These are phyloP conservation scores for Emydoidea blandingii DNA, from an alignment of 2,797 vertebrate genomes.

Conservation along the genomic window DNA sequence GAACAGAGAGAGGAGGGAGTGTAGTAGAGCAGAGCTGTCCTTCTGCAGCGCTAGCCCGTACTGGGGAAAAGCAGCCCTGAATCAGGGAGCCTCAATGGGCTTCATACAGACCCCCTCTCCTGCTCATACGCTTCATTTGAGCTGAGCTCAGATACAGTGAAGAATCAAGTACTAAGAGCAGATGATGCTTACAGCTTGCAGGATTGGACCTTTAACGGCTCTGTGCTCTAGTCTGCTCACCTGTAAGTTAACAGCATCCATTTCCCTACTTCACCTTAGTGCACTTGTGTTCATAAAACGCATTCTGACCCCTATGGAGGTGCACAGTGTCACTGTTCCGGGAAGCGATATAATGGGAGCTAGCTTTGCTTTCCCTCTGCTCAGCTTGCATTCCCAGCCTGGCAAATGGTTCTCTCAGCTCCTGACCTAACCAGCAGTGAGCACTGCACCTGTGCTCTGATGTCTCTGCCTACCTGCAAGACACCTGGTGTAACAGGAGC, in stretches of 20 bases:
- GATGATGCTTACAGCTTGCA: not conserved
- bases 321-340: accelerated
- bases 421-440: slow-evolving; percentile 14
- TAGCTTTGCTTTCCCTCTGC: not conserved
- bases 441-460: not conserved
- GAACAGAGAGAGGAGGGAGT: not conserved
- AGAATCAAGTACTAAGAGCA: not conserved
- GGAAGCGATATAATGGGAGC: not conserved
- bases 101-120: not conserved
- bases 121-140: not conserved
- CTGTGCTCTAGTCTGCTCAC: not conserved
- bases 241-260: not conserved
- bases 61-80: not conserved
- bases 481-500: not conserved
- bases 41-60: not conserved
- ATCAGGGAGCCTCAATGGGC: accelerated
- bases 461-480: not conserved
- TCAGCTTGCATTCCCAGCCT: not conserved
- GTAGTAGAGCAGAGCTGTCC: not conserved
- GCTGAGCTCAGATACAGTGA: accelerated
- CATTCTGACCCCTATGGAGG: not conserved
- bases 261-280: not conserved
- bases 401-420: not conserved
- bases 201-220: not conserved
- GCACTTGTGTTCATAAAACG: accelerated